Base-by-base conservation (phyloP, 2,797 vertebrate species). In the Agapornis canus region DNA sequence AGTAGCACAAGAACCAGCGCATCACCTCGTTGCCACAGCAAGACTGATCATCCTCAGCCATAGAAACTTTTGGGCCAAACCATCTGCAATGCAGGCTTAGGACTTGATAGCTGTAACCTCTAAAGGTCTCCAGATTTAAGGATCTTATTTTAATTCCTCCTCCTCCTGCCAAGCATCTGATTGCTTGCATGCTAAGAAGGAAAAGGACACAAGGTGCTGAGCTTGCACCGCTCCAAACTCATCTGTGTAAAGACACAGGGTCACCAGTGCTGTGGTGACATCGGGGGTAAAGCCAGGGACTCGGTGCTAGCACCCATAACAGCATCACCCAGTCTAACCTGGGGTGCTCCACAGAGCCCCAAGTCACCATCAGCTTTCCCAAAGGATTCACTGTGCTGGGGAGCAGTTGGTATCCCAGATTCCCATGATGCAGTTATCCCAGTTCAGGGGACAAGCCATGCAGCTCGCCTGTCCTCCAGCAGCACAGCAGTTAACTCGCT, bases 181-280 rank as follows among this genome's bases (percentile, higher is more conserved):
- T 76, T 76, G 78, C 70, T 79, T 86, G 77, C 43, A 29, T 27
- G 47, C 79, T 96, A 76, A 94, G 94, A 88, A 72, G 91, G 72
- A 86, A 82, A 94, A 94, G 82, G 82, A 92, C 72, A 86, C 79
- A 48, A 95, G 77, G 80, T 92, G 94, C 94, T 97, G 92, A 97
- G 91, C 49, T 93, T 91, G 94, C 92, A 96, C 85, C 23, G 9
- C 69, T 93, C 69, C 82, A 40, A 39, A 18, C 59, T 91, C 76
- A 88, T 76, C 76, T 0, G 0, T 19, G 13, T 45, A 68, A 86
- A 86, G 87, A 78, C 54, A 39, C 27, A 27, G 68, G 57, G 72
- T 87, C 79, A 93, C 42, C 45, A 32, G 51, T 2, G 2, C 35
- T 51, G 39, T 11, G 7, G 69, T 49, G 59, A 45, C 5, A 3